These are phyloP conservation scores for Meta bourneti DNA, from an alignment of 2,888 invertebrate genomes.

Conservation along the genomic window DNA sequence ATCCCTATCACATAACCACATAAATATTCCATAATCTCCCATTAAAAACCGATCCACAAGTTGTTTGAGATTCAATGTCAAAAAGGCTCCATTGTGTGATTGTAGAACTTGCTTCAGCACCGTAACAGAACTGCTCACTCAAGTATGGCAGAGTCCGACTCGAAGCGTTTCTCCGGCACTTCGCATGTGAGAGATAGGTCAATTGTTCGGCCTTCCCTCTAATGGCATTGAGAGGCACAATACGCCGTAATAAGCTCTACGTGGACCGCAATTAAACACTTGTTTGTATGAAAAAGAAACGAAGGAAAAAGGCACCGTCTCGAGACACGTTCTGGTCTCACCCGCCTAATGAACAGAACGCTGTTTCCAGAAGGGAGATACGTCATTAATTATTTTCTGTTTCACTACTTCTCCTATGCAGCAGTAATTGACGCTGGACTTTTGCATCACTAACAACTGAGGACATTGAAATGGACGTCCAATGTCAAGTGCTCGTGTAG, in stretches of 20 bases:
- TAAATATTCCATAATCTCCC: too few species aligned
- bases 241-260: slow-evolving; percentile 52
- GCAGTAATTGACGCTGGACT: neutral
- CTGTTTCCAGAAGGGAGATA: neutral
- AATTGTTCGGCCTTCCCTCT: slow-evolving; percentile 63
- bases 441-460: neutral
- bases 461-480: neutral
- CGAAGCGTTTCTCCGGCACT: too few species aligned
- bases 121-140: too few species aligned
- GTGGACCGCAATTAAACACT: slow-evolving; percentile 50
- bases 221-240: slow-evolving; percentile 72
- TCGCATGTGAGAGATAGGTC: slow-evolving; percentile 40
- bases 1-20: too few species aligned
- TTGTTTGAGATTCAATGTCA: too few species aligned
- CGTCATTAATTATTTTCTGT: too few species aligned
- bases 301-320: neutral
- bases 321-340: neutral
- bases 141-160: too few species aligned
- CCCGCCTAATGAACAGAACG: slow-evolving; percentile 7
- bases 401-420: too few species aligned
- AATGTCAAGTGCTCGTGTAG: too few species aligned
- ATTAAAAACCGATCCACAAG: too few species aligned
- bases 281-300: slow-evolving; percentile 7
- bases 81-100: too few species aligned
- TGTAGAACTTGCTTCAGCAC: too few species aligned